Conservation (phyloP, 2,797 vertebrate species). For the Enoplosus armatus region DNA sequence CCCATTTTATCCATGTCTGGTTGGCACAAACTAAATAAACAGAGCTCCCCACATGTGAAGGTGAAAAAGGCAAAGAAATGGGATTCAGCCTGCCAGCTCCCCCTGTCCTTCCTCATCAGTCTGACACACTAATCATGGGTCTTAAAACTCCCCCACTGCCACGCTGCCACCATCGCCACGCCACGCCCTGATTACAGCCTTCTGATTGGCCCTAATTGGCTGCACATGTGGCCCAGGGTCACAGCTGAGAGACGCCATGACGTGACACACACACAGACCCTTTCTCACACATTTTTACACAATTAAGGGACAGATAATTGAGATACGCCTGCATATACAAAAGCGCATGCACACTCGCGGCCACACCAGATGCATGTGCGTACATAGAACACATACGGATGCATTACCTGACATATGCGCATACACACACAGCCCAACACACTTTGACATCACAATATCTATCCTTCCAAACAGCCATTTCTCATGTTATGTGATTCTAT, state of each 20-base stretch:
- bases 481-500: conserved; percentile 38
- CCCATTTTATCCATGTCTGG: conserved; percentile 27
- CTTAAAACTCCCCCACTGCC: conserved; percentile 57
- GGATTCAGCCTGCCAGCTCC: conserved; percentile 47
- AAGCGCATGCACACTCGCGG: background rate
- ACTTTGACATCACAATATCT: background rate
- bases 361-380: background rate
- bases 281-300: conserved; percentile 15
- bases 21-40: conserved; percentile 66
- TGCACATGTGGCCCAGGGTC: conserved; percentile 83
- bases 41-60: conserved; percentile 23
- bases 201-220: conserved; percentile 85
- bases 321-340: background rate
- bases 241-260: conserved; percentile 60
- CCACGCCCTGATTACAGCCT: conserved; percentile 81
- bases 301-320: background rate
- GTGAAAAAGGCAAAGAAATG: conserved; percentile 37
- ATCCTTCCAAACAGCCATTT: conserved; percentile 6
- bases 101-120: conserved; percentile 67
- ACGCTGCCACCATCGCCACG: conserved; percentile 58
- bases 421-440: background rate
- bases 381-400: background rate
- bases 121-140: conserved; percentile 80
- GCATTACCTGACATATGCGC: background rate
- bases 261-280: conserved; percentile 36